These are phyloP conservation scores for Pelecanoides urinatrix DNA, from an alignment of 2,113 vertebrate species.

Conservation along the genomic window DNA sequence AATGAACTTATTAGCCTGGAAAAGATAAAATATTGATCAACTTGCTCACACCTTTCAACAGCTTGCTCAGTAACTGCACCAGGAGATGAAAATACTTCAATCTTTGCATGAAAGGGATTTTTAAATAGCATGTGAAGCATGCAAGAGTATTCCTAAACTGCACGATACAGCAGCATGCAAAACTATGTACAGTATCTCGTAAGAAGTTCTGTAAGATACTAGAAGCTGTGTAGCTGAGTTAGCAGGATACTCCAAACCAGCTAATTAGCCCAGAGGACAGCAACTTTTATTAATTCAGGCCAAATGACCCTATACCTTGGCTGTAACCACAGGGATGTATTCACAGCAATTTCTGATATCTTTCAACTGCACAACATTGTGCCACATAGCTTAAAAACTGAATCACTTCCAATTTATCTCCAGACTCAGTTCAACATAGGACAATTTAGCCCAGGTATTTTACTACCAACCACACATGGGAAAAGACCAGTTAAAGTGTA, in stretches of 20 bases:
- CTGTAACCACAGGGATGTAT: not conserved
- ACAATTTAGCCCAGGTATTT: not conserved
- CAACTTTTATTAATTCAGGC: not conserved
- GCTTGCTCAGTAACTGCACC: not conserved
- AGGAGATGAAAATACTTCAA: not conserved
- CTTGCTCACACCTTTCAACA: not conserved
- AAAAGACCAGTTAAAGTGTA: not conserved
- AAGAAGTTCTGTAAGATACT: accelerated
- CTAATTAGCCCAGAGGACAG: not conserved
- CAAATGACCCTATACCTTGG: not conserved
- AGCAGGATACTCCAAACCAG: not conserved
- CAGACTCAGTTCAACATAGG: not conserved
- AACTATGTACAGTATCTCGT: accelerated
- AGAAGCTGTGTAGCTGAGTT: not conserved
- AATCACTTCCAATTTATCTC: not conserved
- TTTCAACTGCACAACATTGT: not conserved
- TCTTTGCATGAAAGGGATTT: not conserved
- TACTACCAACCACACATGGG: not conserved
- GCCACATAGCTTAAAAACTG: not conserved
- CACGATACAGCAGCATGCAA: not conserved
- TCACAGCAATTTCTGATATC: not conserved
- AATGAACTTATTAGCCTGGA: not conserved
- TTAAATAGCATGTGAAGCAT: not conserved
- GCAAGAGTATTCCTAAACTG: not conserved
- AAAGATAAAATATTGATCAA: not conserved